Percentiles rank a stretch among this genome's conserved stretches.
phyloP scores from a whole-genome alignment of 2,113 vertebrate genomes.

The Embiotoca jacksoni region DNA sequence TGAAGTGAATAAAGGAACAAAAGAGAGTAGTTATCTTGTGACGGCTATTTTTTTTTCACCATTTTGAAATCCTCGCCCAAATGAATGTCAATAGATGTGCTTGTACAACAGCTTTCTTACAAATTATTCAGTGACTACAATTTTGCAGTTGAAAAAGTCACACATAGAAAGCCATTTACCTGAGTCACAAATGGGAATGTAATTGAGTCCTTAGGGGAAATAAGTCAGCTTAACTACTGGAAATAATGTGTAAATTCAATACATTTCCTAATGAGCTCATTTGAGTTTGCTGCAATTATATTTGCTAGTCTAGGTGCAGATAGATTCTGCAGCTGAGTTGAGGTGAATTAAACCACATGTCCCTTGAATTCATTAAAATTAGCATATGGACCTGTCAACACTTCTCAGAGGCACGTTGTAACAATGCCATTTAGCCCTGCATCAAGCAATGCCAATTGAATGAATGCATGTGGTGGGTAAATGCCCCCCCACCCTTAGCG shows the following conservation, averaged over 20 bases:
- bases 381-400: conserved; percentile 99
- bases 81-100: conserved; percentile 78
- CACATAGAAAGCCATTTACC: conserved; percentile 86
- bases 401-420: conserved; percentile 95
- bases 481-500: conserved; percentile 87
- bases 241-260: conserved; percentile 98
- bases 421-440: conserved; percentile 99
- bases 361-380: conserved; percentile 98
- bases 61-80: conserved; percentile 66
- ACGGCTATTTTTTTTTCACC: conserved; percentile 16
- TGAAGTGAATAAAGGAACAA: conserved; percentile 86
- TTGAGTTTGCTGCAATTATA: conserved; percentile 84
- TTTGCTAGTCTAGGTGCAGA: conserved; percentile 84
- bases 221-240: conserved; percentile 98
- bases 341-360: conserved; percentile 86
- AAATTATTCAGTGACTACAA: conserved; percentile 83
- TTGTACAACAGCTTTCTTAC: conserved; percentile 80
- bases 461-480: conserved; percentile 91
- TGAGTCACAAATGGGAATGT: conserved; percentile 87
- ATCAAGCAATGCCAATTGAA: conserved; percentile 95
- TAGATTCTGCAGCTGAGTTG: conserved; percentile 93
- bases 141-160: conserved; percentile 83
- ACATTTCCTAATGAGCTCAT: conserved; percentile 97
- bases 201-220: conserved; percentile 97
- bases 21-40: conserved; percentile 86